These are phyloP conservation scores for Brachionus calyciflorus DNA, from an alignment of 1,140 invertebrate genomes.

Conservation along the genomic window DNA sequence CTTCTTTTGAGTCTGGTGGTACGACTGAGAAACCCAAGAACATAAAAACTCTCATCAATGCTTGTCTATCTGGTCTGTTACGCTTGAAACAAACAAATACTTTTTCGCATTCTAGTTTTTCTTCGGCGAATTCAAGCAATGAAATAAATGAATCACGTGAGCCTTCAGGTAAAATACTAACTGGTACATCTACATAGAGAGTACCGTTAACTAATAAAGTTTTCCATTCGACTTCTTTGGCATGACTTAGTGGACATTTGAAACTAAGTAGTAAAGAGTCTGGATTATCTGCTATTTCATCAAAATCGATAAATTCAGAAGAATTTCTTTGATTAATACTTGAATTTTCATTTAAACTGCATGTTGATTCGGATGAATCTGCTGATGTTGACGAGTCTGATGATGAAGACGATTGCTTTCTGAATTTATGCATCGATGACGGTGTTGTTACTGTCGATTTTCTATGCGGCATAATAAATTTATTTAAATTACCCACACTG, in stretches of 20 bases:
- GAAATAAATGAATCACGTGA: slow-evolving; percentile 85
- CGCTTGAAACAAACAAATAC: slow-evolving; percentile 79
- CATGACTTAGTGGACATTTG: slow-evolving; percentile 73
- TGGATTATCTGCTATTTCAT: slow-evolving; percentile 50
- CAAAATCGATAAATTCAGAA: slow-evolving; percentile 43
- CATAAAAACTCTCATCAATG: slow-evolving; percentile 87
- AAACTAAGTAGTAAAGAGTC: slow-evolving; percentile 62
- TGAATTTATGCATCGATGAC: not conserved
- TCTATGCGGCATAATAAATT: slow-evolving; percentile 23
- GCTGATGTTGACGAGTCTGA: slow-evolving; percentile 26
- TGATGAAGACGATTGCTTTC: slow-evolving; percentile 43
- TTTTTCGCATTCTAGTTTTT: slow-evolving; percentile 76
- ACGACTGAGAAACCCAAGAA: slow-evolving; percentile 86
- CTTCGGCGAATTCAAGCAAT: slow-evolving; percentile 90
- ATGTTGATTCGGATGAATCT: slow-evolving; percentile 35
- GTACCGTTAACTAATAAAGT: slow-evolving; percentile 73
- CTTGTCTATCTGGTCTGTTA: slow-evolving; percentile 75
- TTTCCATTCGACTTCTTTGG: slow-evolving; percentile 73
- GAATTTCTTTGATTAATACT: slow-evolving; percentile 1
- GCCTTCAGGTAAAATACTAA: slow-evolving; percentile 75
- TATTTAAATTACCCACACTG: slow-evolving; percentile 40
- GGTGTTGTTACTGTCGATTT: slow-evolving; percentile 10
- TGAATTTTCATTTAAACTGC: slow-evolving; percentile 21
- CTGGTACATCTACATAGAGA: slow-evolving; percentile 81
- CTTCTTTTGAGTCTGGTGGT: slow-evolving; percentile 73